Conservation (phyloP, 2,888 invertebrate genomes). For the Sepiola atlantica region DNA sequence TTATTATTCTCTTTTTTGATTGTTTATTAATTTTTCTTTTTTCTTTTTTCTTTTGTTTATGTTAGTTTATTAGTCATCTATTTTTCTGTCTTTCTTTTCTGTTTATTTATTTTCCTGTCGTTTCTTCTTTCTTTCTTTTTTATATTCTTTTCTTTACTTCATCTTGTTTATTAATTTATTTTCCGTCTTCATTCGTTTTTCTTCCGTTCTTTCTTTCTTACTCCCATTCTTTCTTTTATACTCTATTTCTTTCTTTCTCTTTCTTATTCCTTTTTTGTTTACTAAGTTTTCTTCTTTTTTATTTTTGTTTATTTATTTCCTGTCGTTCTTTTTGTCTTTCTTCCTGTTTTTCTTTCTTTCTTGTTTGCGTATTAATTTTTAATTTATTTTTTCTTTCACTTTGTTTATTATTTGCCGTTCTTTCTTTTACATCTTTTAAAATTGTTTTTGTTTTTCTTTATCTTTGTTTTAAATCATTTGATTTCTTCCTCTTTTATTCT, state of each 20-base stretch:
- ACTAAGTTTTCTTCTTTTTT: too few species aligned
- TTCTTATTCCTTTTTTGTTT: not conserved
- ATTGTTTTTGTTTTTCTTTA: too few species aligned
- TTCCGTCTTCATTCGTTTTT: not conserved
- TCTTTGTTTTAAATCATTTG: too few species aligned
- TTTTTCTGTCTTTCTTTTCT: not conserved
- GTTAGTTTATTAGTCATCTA: not conserved
- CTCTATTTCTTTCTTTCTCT: not conserved
- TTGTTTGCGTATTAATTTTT: not conserved
- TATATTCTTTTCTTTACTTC: not conserved
- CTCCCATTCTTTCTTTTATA: not conserved
- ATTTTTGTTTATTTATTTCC: too few species aligned
- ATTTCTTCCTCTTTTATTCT: not conserved
- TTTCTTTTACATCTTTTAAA: too few species aligned
- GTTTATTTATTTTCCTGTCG: not conserved
- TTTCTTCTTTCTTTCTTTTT: not conserved
- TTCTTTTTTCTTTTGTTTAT: not conserved
- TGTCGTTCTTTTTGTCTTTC: too few species aligned
- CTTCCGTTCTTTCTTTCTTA: conserved; percentile 14
- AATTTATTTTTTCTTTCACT: not conserved
- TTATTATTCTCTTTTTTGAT: not conserved
- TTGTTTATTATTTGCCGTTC: too few species aligned
- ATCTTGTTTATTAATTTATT: not conserved
- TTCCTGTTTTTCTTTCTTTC: not conserved
- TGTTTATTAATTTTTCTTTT: not conserved